A percentile compares a stretch with the other conserved stretches of the same genome.
phyloP scores from a whole-genome alignment of 2,888 invertebrate genomes.

The Cerastis rubricosa region DNA sequence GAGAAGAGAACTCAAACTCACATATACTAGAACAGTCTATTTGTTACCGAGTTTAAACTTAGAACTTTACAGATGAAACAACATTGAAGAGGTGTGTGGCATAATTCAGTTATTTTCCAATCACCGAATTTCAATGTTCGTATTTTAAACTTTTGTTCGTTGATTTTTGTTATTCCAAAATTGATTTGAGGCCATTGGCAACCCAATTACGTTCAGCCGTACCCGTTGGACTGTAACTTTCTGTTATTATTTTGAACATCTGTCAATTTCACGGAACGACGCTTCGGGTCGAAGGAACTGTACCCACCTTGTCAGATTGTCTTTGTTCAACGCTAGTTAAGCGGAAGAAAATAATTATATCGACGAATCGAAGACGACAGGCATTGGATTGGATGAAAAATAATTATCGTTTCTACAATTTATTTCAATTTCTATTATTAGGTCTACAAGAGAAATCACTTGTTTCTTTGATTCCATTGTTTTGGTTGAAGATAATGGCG shows the following conservation, averaged over 20 bases:
- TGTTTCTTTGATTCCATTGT: slow-evolving; percentile 25
- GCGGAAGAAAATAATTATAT: slow-evolving; percentile 85
- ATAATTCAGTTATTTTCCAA: slow-evolving; percentile 52
- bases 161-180: slow-evolving; percentile 69
- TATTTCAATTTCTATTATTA: slow-evolving; percentile 46
- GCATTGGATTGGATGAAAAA: slow-evolving; percentile 72
- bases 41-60: background rate
- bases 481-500: slow-evolving; percentile 14
- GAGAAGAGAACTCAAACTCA: background rate
- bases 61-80: slow-evolving; percentile 27
- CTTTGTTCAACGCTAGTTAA: slow-evolving; percentile 83
- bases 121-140: slow-evolving; percentile 42
- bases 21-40: background rate
- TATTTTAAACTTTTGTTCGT: slow-evolving; percentile 53
- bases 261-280: slow-evolving; percentile 83
- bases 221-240: slow-evolving; percentile 75
- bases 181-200: slow-evolving; percentile 73
- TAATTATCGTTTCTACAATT: slow-evolving; percentile 65
- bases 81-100: slow-evolving; percentile 3
- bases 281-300: slow-evolving; percentile 78
- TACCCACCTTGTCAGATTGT: slow-evolving; percentile 73
- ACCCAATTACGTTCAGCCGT: slow-evolving; percentile 73
- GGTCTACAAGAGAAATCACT: slow-evolving; percentile 26
- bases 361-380: slow-evolving; percentile 76
- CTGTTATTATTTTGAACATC: slow-evolving; percentile 84